Evolutionary conservation across 1,140 invertebrate genomes (phyloP).

Genomic region (Phymastichus coffea): DNA sequence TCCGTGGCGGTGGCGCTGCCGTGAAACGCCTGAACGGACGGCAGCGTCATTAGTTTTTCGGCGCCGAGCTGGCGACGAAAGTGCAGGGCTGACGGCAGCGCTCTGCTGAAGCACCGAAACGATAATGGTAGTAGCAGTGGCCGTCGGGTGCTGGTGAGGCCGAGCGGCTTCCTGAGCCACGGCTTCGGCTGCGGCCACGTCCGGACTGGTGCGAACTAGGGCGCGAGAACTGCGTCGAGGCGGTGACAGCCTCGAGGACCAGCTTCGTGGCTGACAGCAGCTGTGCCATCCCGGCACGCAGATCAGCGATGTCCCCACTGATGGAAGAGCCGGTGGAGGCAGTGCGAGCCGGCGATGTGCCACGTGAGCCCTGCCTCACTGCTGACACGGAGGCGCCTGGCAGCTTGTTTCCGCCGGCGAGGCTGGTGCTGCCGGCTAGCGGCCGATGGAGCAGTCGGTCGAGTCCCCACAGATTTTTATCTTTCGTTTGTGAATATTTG

Average conservation of each 20-base stretch:
- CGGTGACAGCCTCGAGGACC: neutral
- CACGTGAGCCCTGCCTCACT: neutral
- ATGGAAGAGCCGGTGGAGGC: neutral
- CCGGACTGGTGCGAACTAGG: neutral
- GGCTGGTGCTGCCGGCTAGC: too few species aligned
- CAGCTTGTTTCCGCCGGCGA: too few species aligned
- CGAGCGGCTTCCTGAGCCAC: too few species aligned
- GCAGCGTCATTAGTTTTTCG: constrained; percentile 14
- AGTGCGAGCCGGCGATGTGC: neutral
- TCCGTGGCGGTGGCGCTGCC: constrained; percentile 3
- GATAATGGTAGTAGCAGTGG: constrained; percentile 3
- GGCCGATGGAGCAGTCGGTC: too few species aligned
- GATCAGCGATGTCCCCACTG: neutral
- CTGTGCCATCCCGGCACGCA: neutral
- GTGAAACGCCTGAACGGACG: neutral
- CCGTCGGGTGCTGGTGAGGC: neutral
- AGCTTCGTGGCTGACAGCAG: neutral
- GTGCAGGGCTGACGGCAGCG: neutral
- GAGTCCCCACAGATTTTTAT: too few species aligned
- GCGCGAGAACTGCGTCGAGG: too few species aligned
- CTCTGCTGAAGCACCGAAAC: neutral
- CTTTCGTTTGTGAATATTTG: too few species aligned
- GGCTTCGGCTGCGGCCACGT: too few species aligned
- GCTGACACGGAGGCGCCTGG: neutral
- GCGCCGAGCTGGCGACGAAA: neutral